Conservation (phyloP, 2,113 vertebrate genomes). For the Gadus chalcogrammus region DNA sequence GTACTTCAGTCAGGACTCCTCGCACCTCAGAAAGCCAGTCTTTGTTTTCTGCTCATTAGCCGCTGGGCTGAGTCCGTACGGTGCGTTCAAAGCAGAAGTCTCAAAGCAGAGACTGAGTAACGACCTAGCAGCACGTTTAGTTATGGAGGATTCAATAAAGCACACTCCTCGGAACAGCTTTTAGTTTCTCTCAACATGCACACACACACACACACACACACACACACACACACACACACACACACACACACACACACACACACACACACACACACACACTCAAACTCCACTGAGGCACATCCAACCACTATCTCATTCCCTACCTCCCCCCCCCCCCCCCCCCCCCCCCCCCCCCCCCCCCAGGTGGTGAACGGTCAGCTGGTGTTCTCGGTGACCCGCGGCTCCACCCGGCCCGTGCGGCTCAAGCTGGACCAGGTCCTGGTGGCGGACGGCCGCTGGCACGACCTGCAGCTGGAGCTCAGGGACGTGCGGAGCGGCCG, state of each 20-base stretch:
- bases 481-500: slow-evolving; percentile 82
- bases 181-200: not conserved
- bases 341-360: not conserved
- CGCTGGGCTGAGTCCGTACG: too few relatives aligned
- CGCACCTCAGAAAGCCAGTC: too few relatives aligned
- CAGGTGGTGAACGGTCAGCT: slow-evolving; percentile 87
- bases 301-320: not conserved
- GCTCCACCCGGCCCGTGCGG: slow-evolving; percentile 76
- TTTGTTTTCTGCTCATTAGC: too few relatives aligned
- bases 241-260: too few relatives aligned
- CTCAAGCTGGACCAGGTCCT: slow-evolving; percentile 87
- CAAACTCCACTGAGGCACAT: not conserved
- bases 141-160: too few relatives aligned
- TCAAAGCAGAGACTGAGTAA: too few relatives aligned
- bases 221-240: not conserved
- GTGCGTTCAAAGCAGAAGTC: too few relatives aligned
- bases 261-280: too few relatives aligned
- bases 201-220: not conserved
- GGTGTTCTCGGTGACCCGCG: slow-evolving; percentile 83
- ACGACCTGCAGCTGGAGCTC: slow-evolving; percentile 91
- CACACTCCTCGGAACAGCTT: too few relatives aligned
- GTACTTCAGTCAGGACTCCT: too few relatives aligned
- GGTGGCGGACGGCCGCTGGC: slow-evolving; percentile 92
- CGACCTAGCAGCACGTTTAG: too few relatives aligned
- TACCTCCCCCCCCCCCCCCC: not conserved